Evolutionary conservation across 1,140 invertebrate species (phyloP).

Genomic region (Akabosia matsudoensis): DNA sequence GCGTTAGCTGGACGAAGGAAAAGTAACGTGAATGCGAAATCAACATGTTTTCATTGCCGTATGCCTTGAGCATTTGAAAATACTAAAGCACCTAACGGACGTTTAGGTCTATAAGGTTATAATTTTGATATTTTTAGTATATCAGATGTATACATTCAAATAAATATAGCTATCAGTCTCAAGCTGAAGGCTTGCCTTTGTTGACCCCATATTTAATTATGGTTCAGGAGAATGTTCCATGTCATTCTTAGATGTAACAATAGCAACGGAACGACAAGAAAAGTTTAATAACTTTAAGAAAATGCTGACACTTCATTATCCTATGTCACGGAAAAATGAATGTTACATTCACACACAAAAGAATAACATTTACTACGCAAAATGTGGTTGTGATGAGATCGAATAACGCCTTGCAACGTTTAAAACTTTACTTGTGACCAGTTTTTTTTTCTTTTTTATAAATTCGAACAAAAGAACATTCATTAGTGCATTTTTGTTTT

Average conservation of each 20-base stretch:
- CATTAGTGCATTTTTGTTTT: too few relatives aligned
- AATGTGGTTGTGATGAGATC: too few relatives aligned
- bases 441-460: too few relatives aligned
- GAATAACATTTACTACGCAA: not conserved
- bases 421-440: too few relatives aligned
- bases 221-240: not conserved
- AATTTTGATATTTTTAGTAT: too few relatives aligned
- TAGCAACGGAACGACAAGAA: not conserved
- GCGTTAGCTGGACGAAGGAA: not conserved
- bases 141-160: not conserved
- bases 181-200: not conserved
- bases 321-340: not conserved
- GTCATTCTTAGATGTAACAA: not conserved
- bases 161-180: not conserved
- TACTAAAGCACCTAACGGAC: too few relatives aligned
- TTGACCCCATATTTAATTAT: slow-evolving; percentile 1
- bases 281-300: not conserved
- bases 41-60: too few relatives aligned
- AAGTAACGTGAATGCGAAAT: too few relatives aligned
- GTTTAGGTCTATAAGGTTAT: too few relatives aligned
- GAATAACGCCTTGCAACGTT: too few relatives aligned
- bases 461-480: too few relatives aligned
- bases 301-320: slow-evolving; percentile 6
- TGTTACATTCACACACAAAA: not conserved
- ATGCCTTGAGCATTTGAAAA: too few relatives aligned